Evolutionary conservation across 2,797 vertebrate genomes (phyloP).

Genomic region (Ctenosaura bakeri): DNA sequence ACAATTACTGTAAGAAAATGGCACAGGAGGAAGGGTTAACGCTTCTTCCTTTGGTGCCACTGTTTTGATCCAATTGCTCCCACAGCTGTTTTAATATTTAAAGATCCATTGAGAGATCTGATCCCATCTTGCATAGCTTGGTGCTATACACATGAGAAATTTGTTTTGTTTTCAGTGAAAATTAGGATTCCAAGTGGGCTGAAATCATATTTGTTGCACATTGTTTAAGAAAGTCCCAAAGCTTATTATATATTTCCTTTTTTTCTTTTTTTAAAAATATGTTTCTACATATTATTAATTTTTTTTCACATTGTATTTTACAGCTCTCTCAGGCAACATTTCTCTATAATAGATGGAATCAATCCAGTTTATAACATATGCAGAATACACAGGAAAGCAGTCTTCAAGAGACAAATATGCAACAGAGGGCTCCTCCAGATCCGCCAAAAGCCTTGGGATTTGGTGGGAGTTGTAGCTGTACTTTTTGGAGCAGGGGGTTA

Average conservation of each 20-base stretch:
- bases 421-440: too few relatives aligned
- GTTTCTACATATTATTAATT: conserved; percentile 11
- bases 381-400: not conserved
- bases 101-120: not conserved
- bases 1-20: not conserved
- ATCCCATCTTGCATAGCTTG: not conserved
- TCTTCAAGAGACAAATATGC: too few relatives aligned
- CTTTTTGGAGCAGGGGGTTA: too few relatives aligned
- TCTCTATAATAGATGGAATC: not conserved
- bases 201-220: conserved; percentile 23
- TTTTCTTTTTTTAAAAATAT: not conserved
- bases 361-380: conserved; percentile 3
- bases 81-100: not conserved
- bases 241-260: conserved; percentile 9
- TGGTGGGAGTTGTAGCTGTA: too few relatives aligned
- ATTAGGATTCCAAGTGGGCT: conserved; percentile 13
- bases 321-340: conserved; percentile 8
- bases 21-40: not conserved
- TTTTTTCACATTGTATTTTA: conserved; percentile 10
- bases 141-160: not conserved
- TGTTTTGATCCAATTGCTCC: not conserved
- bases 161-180: not conserved
- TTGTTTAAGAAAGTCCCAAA: conserved; percentile 7
- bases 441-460: too few relatives aligned
- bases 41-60: too few relatives aligned